These are phyloP conservation scores for Pachycephala philippinensis DNA, from an alignment of 2,113 vertebrate genomes.

Conservation along the genomic window DNA sequence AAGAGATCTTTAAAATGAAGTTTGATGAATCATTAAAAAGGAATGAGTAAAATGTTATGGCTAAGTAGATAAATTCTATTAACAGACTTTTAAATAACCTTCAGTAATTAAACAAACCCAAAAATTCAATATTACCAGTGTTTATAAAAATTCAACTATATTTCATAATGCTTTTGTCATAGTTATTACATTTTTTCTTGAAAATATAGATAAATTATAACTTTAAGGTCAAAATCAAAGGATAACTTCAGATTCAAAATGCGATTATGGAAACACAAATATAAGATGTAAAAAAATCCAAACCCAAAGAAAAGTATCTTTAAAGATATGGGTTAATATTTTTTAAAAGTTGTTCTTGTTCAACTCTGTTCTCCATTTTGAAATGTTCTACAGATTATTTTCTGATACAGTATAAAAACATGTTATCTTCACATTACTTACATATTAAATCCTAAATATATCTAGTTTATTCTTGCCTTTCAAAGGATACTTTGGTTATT, in stretches of 20 bases:
- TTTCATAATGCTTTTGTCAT: neutral
- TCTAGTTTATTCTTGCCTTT: neutral
- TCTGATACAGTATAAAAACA: neutral
- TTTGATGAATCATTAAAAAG: constrained; percentile 17
- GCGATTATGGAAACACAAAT: neutral
- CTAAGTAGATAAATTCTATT: neutral
- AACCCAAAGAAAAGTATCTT: neutral
- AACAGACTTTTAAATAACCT: neutral
- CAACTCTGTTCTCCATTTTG: neutral
- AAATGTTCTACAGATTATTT: neutral
- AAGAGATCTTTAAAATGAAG: neutral
- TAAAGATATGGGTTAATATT: neutral
- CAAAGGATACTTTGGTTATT: neutral
- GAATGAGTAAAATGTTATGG: neutral
- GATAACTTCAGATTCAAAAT: neutral
- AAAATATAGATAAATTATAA: neutral
- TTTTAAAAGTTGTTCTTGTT: neutral
- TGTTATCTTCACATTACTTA: neutral
- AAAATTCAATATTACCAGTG: neutral
- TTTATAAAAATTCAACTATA: neutral
- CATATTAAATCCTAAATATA: neutral
- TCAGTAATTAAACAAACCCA: neutral
- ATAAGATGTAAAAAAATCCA: neutral
- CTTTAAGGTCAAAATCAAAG: neutral
- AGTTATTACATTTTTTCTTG: neutral